Percentiles rank a stretch among this genome's conserved stretches.
phyloP scores from a whole-genome alignment of 2,113 vertebrate genomes.

The Meleagris gallopavo region DNA sequence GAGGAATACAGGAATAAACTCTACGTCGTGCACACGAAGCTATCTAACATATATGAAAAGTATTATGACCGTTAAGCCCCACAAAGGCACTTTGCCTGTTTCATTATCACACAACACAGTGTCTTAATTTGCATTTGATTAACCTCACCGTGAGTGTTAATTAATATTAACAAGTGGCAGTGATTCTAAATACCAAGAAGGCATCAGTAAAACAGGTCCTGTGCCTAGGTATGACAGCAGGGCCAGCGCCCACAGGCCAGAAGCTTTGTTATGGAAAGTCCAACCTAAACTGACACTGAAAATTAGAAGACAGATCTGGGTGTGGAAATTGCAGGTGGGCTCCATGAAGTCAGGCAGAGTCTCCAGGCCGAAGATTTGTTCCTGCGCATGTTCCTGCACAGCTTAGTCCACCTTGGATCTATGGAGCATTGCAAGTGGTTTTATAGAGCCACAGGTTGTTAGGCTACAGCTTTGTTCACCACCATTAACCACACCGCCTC shows the following conservation, averaged over 20 bases:
- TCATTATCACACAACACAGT: neutral
- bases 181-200: neutral
- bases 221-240: neutral
- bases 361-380: neutral
- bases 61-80: neutral
- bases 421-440: neutral
- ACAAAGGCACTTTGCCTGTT: neutral
- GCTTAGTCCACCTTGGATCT: neutral
- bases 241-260: neutral
- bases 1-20: neutral
- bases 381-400: neutral
- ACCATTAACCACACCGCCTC: neutral
- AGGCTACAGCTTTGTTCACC: neutral
- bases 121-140: neutral
- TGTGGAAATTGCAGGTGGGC: neutral
- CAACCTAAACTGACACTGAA: neutral
- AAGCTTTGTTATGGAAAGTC: neutral
- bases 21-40: neutral
- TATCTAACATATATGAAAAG: neutral
- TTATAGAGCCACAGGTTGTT: neutral
- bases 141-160: neutral
- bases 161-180: neutral
- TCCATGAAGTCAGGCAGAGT: neutral
- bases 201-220: neutral
- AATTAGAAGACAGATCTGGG: neutral